Evolutionary conservation across 2,888 invertebrate species (phyloP).

Genomic region (Eucera pruinosa): DNA sequence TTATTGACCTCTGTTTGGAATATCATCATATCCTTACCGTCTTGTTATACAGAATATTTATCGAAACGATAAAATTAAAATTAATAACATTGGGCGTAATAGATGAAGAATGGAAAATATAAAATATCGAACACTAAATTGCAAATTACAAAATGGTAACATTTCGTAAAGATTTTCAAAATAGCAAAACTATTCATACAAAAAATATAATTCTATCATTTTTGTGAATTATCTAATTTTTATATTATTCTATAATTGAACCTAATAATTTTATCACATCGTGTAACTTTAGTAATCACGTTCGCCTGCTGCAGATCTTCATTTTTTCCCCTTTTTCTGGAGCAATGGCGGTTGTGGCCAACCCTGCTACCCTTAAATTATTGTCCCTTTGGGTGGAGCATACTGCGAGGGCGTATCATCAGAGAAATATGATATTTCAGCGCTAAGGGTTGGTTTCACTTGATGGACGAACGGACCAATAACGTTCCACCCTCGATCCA

Average conservation of each 20-base stretch:
- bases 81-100: background rate
- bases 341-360: slow-evolving; percentile 63
- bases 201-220: background rate
- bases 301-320: slow-evolving; percentile 1
- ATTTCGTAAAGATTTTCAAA: background rate
- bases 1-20: background rate
- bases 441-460: slow-evolving; percentile 66
- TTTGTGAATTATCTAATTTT: too few species aligned
- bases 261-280: background rate
- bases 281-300: background rate
- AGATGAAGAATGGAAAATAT: background rate
- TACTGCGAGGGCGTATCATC: slow-evolving; percentile 79
- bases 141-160: too few species aligned
- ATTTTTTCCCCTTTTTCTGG: slow-evolving; percentile 54
- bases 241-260: background rate
- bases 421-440: slow-evolving; percentile 80
- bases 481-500: slow-evolving; percentile 63
- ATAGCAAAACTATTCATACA: background rate
- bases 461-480: slow-evolving; percentile 70
- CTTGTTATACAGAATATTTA: background rate
- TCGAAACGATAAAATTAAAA: too few species aligned
- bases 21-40: background rate
- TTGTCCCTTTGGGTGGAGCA: slow-evolving; percentile 78
- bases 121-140: too few species aligned
- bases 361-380: slow-evolving; percentile 70